These are phyloP conservation scores for Eudyptes chrysolophus DNA, from an alignment of 2,113 vertebrate species.

Conservation along the genomic window DNA sequence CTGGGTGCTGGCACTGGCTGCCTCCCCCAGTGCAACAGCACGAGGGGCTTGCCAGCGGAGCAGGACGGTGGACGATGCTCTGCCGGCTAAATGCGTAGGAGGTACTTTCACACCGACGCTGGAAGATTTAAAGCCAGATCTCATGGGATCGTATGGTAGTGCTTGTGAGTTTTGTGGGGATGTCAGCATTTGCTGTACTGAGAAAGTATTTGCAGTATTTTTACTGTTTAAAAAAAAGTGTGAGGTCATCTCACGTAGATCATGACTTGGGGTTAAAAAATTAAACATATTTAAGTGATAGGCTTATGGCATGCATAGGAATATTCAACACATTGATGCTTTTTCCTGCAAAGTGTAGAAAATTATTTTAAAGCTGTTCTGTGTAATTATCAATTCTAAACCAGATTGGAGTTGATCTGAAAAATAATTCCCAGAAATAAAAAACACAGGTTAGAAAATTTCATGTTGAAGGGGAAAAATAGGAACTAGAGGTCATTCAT, in stretches of 20 bases:
- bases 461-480: background rate
- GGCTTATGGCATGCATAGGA: background rate
- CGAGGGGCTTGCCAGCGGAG: background rate
- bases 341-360: background rate
- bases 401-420: background rate
- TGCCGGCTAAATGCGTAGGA: background rate
- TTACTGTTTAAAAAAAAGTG: background rate
- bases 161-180: background rate
- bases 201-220: background rate
- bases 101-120: fast-evolving
- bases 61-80: background rate
- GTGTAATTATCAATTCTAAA: background rate
- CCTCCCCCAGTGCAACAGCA: background rate
- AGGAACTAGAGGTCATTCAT: background rate
- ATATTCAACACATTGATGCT: background rate
- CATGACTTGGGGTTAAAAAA: background rate
- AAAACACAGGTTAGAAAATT: background rate
- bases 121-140: background rate
- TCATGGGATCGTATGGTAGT: background rate
- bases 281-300: background rate
- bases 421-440: background rate
- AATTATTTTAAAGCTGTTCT: background rate
- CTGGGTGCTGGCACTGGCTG: background rate
- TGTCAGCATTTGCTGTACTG: background rate
- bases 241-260: background rate